Conservation (phyloP, 2,113 vertebrate species). For the Hiodon tergisus region DNA sequence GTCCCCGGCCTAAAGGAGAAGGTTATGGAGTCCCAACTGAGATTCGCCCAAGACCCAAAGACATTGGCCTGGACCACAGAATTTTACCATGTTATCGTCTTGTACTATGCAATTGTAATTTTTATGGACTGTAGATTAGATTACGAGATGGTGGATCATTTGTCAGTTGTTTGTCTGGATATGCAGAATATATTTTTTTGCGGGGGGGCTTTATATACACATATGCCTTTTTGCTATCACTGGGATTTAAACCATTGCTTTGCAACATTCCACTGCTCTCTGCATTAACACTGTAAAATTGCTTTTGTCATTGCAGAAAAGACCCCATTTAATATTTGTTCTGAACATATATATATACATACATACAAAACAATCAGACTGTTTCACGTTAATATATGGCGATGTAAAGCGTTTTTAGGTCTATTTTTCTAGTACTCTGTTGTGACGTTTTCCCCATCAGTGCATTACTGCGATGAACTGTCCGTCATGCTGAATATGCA, state of each 20-base stretch:
- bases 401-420: slow-evolving; percentile 26
- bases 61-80: slow-evolving; percentile 72
- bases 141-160: slow-evolving; percentile 62
- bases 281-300: slow-evolving; percentile 56
- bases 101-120: slow-evolving; percentile 98
- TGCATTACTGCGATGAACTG: slow-evolving; percentile 32
- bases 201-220: slow-evolving; percentile 69
- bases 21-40: slow-evolving; percentile 43
- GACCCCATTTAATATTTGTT: slow-evolving; percentile 30
- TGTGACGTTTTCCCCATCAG: slow-evolving; percentile 53
- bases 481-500: background rate
- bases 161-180: slow-evolving; percentile 80
- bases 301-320: slow-evolving; percentile 45
- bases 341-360: slow-evolving; percentile 3
- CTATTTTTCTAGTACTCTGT: slow-evolving; percentile 43
- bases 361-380: background rate
- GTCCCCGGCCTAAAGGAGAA: background rate
- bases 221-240: slow-evolving; percentile 30
- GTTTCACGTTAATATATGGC: background rate
- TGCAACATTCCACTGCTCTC: slow-evolving; percentile 66
- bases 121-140: slow-evolving; percentile 76
- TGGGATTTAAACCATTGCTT: slow-evolving; percentile 63
- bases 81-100: slow-evolving; percentile 61
- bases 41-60: slow-evolving; percentile 80
- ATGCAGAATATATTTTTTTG: slow-evolving; percentile 59